A percentile compares a stretch with the other conserved stretches of the same genome.
Evolutionary conservation across 2,888 invertebrate species (phyloP).

Genomic region (Malthinus flaveolus): DNA sequence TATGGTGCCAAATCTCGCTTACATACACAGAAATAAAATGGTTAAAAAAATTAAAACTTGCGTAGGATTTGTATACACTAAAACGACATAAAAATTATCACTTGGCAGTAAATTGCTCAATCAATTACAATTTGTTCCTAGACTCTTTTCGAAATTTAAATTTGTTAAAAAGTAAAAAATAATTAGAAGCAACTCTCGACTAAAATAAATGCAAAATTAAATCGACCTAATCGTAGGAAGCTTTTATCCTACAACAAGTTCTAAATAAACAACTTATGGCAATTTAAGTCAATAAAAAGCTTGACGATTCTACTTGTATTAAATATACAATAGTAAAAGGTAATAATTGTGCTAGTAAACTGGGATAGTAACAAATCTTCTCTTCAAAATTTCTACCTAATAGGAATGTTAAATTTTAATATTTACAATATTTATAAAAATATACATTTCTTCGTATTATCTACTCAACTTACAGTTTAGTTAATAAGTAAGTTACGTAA

Average conservation of each 20-base stretch:
- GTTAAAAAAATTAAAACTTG: constrained; percentile 20
- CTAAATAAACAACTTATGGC: constrained; percentile 17
- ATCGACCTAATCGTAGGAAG: neutral
- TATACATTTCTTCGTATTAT: constrained; percentile 39
- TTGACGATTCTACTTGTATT: constrained; percentile 17
- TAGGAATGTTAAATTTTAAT: constrained; percentile 47
- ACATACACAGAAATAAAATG: constrained; percentile 18
- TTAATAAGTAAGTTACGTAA: constrained; percentile 7
- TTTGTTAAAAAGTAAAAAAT: neutral
- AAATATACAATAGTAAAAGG: constrained; percentile 21
- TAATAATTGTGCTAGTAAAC: constrained; percentile 28
- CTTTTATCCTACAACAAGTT: constrained; percentile 14
- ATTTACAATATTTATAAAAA: constrained; percentile 51
- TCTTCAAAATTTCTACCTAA: constrained; percentile 30
- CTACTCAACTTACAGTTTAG: constrained; percentile 13
- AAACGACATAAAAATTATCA: constrained; percentile 4
- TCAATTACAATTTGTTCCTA: neutral
- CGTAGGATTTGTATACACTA: constrained; percentile 9
- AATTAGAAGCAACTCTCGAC: neutral
- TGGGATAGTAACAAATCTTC: constrained; percentile 23
- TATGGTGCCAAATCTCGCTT: constrained; percentile 24
- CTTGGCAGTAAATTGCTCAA: constrained; percentile 3
- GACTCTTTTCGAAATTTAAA: neutral
- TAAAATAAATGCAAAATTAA: constrained; percentile 3
- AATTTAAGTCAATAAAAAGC: constrained; percentile 18